Evolutionary conservation across 1,140 invertebrate genomes (phyloP), one percentile per base, ranked within the genome.

Genomic region (Hormaphis cornu): DNA sequence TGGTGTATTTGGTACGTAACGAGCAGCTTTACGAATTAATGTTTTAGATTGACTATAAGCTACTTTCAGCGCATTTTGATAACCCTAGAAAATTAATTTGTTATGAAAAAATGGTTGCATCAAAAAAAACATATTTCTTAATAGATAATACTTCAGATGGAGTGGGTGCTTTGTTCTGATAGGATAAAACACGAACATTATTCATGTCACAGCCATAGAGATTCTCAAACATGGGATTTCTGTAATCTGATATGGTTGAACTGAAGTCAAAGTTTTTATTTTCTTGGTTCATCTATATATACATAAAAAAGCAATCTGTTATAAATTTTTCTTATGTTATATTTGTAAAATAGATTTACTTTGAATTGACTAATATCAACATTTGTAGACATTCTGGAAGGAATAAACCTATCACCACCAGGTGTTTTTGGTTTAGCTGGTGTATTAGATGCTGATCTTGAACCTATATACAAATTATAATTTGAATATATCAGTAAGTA

Each of bases 1-100:
- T 22, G 95, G 92, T 66, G 87, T 86, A 77, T 91, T 89, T 20
- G 95, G 92, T 77, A 98, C 95, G 74, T 95, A 90, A 75, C 96
- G 83, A 18, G 83, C 84, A 5, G 84, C 84, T 69, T n/a, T n/a
- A n/a, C 93, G 94, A 0, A 58, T 86, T 85, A 30, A 86, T 85
- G 88, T 89, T 80, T 93, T 95, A 4, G 86, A 84, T 78, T 88
- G 82, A 74, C 89, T 93, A 79, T 96, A 98, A 20, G 97, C 83
- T 22, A 97, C 91, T 78, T 90, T 85, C 12, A 95, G 81, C 71
- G 89, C 88, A 80, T 95, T 96, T 73, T 88, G 86, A 79, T 93
- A 89, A 16, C 91, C 91, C 83, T 78, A 71, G 53, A 72, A n/a
- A n/a, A n/a, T n/a, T n/a, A n/a, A n/a, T n/a, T n/a, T n/a, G n/a